phyloP scores from a whole-genome alignment of 2,888 invertebrate species.

The Euclidia mi region DNA sequence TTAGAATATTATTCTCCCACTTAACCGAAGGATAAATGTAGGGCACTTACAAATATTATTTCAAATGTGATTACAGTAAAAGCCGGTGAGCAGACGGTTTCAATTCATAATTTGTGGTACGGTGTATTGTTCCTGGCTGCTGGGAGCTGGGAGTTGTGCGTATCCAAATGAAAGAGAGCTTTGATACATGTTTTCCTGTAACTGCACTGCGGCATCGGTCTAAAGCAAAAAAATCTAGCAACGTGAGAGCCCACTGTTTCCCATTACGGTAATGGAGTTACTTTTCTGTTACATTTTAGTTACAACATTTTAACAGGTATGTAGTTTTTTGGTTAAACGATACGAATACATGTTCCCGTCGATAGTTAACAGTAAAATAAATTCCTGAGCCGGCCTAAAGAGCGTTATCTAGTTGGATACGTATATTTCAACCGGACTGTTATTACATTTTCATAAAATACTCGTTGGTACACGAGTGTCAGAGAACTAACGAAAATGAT shows the following conservation, averaged over 20 bases:
- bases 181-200: conserved; percentile 85
- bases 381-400: conserved; percentile 41
- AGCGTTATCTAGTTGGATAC: conserved; percentile 41
- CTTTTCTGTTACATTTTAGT: conserved; percentile 78
- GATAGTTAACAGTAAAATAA: conserved; percentile 49
- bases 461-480: conserved; percentile 56
- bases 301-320: conserved; percentile 64
- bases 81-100: conserved; percentile 52
- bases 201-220: conserved; percentile 84
- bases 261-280: conserved; percentile 86
- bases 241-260: conserved; percentile 82
- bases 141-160: conserved; percentile 66
- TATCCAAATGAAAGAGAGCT: conserved; percentile 83
- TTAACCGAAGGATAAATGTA: neutral
- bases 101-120: conserved; percentile 73
- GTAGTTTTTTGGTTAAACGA: conserved; percentile 47
- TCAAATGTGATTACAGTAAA: conserved; percentile 58
- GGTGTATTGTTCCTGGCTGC: conserved; percentile 76
- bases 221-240: conserved; percentile 74
- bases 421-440: conserved; percentile 51
- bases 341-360: conserved; percentile 40
- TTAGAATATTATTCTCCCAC: neutral
- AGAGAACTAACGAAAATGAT: conserved; percentile 70
- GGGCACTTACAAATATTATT: conserved; percentile 26
- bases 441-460: conserved; percentile 63